Percentiles rank a stretch among this genome's conserved stretches.
Evolutionary conservation across 2,888 invertebrate genomes (phyloP).

Genomic region (Teleiodes luculella): DNA sequence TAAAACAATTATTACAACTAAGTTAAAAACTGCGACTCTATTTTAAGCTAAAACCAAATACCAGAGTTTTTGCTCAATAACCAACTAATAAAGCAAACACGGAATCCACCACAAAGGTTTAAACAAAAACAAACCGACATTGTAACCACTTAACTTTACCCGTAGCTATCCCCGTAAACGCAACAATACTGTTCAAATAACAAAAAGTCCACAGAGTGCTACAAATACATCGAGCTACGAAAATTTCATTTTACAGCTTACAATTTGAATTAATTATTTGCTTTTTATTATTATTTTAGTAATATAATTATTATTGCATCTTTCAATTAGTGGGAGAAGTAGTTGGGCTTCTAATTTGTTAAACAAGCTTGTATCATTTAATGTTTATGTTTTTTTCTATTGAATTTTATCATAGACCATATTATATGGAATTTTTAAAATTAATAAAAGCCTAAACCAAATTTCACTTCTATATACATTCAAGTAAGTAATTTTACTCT

Average conservation of each 20-base stretch:
- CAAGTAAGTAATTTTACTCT: too few species aligned
- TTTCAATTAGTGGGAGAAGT: too few species aligned
- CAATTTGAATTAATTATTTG: too few species aligned
- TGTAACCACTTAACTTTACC: slow-evolving; percentile 12
- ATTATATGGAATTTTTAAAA: too few species aligned
- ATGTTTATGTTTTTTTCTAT: too few species aligned
- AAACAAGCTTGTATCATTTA: too few species aligned
- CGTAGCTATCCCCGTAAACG: slow-evolving; percentile 15
- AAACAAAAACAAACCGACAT: slow-evolving; percentile 26
- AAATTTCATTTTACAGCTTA: not conserved
- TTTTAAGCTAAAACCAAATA: slow-evolving; percentile 18
- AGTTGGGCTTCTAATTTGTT: too few species aligned
- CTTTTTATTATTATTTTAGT: not conserved
- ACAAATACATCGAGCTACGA: not conserved
- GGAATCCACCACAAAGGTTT: slow-evolving; percentile 1
- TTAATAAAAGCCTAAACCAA: too few species aligned
- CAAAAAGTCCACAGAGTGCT: slow-evolving; percentile 23
- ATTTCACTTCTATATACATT: too few species aligned
- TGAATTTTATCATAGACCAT: too few species aligned
- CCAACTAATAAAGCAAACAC: slow-evolving; percentile 12
- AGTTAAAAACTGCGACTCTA: not conserved
- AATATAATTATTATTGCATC: not conserved
- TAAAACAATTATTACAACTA: too few species aligned
- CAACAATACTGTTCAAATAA: slow-evolving; percentile 22
- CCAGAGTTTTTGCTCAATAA: slow-evolving; percentile 24